Percentiles rank a stretch among this genome's conserved stretches.
Evolutionary conservation across 1,140 invertebrate species (phyloP).

Genomic region (Drosophila equinoxialis): DNA sequence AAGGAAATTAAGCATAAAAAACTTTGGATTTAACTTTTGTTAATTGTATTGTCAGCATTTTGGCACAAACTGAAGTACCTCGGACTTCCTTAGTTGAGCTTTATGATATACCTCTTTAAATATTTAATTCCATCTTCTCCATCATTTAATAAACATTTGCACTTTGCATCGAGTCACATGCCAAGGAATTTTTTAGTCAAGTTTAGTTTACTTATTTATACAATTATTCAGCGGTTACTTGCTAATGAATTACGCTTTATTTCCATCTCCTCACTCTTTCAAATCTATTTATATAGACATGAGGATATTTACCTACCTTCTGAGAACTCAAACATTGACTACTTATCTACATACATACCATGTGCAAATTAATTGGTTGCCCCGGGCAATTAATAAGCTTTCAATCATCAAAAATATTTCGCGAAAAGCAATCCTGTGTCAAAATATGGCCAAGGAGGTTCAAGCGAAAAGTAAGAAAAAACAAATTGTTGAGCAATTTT

Average conservation of each 20-base stretch:
- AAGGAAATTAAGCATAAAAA: slow-evolving; percentile 78
- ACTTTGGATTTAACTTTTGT: slow-evolving; percentile 69
- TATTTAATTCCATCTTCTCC: background rate
- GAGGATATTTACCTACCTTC: background rate
- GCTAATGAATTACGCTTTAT: background rate
- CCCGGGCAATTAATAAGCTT: slow-evolving; percentile 7
- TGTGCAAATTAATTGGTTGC: slow-evolving; percentile 4
- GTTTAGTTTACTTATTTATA: background rate
- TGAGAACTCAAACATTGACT: background rate
- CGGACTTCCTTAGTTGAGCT: slow-evolving; percentile 1
- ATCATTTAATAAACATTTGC: background rate
- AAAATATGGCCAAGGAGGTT: too few species aligned
- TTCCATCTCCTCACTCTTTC: background rate
- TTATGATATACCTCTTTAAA: slow-evolving; percentile 31
- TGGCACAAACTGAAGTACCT: slow-evolving; percentile 44
- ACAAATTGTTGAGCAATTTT: too few species aligned
- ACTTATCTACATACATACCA: background rate
- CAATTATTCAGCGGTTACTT: slow-evolving; percentile 1
- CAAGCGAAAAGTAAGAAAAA: too few species aligned
- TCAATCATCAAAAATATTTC: background rate
- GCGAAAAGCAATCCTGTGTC: background rate
- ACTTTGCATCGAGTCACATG: slow-evolving; percentile 1
- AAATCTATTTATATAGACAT: slow-evolving; percentile 3
- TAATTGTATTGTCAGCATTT: slow-evolving; percentile 74
- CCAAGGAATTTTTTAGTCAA: background rate